Evolutionary conservation across 2,888 invertebrate species (phyloP), one percentile per base, ranked within the genome.

Genomic region (Limenitis camilla): DNA sequence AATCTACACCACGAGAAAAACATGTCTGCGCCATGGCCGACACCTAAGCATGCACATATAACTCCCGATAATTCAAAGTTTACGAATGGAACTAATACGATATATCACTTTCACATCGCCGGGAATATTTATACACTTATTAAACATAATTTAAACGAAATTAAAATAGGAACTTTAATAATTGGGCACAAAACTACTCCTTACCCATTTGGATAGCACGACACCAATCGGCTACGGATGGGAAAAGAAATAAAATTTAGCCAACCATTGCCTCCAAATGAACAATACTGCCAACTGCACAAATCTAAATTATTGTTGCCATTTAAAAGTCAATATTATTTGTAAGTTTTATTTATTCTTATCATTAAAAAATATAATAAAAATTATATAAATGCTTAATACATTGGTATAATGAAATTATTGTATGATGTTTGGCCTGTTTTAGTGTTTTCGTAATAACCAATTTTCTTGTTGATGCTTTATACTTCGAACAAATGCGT

Each of bases 11-110:
- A 87, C 88, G 88, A 85, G 88, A 87, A 82, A 85, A 87, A 85
- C 88, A 88, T 88, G 88, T 87, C 87, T 81, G 77, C 85, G 85
- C 88, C 80, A 88, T 88, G 85, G 83, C 87, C 78, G 85, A 84
- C 86, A 80, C 76, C 76, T 77, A 79, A 71, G 79, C 81, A 74
- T 78, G 76, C 71, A 69, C 51, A 55, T 56, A 59, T 49, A 30
- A 45, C 49, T 52, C 53, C 9, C 38, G 47, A 53, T 59, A 55
- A 52, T 42, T 36, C 54, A 11, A 44, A 38, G 43, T 49, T 46
- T 40, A 39, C n/a, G 9, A 32, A 43, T 49, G 33, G 39, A 36
- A 46, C 40, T 8, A 49, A 42, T 38, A 28, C 28, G 36, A 38
- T 39, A 41, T 50, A 53, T 42, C 53, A 61, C 54, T 60, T 68